Evolutionary conservation across 2,797 vertebrate species (phyloP), one percentile per base, ranked within the genome.

Genomic region (Pteropus rufus): DNA sequence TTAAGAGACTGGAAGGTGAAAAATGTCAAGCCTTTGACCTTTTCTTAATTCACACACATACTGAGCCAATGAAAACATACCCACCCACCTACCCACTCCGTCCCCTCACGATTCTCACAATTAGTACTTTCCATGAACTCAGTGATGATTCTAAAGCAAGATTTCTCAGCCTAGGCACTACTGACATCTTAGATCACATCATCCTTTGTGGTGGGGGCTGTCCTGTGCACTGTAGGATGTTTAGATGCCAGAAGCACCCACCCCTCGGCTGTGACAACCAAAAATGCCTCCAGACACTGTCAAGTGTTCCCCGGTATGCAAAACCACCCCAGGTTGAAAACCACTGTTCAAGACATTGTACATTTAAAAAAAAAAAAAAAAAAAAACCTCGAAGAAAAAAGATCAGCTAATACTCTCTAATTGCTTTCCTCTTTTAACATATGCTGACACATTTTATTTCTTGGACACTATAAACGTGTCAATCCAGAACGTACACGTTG

Each of bases 21-120:
- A 96, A 91, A 85, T 90, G 49, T 70, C 76, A 97, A 96, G 75
- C 36, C 75, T 92, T 94, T 97, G 95, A 95, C 94, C 86, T 96
- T 97, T 94, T 70, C 86, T 95, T 90, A 95, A 94, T 92, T 96
- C 79, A 67, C 49, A 89, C 31, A 56, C 56, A 72, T 23, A 70
- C 52, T 41, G 75, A 89, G 94, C 70, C 91, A 91, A 89, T 34
- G 80, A 91, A 94, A 88, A 89, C 58, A 65, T 26, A 76, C 46
- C 31, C 21, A 16, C 56, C 44, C 52, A 26, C 36, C n/a, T 19
- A 7, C 39, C 36, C 21, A 26, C 52, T 44, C 89, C 34, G 15
- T 85, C 79, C 34, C 60, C 82, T 21, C 44, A 89, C 39, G 54
- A 39, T 95, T 29, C 82, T 21, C 39, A 89, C 39, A 64, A 39